Evolutionary conservation across 1,140 invertebrate genomes (phyloP).

Genomic region (Psix sp.): DNA sequence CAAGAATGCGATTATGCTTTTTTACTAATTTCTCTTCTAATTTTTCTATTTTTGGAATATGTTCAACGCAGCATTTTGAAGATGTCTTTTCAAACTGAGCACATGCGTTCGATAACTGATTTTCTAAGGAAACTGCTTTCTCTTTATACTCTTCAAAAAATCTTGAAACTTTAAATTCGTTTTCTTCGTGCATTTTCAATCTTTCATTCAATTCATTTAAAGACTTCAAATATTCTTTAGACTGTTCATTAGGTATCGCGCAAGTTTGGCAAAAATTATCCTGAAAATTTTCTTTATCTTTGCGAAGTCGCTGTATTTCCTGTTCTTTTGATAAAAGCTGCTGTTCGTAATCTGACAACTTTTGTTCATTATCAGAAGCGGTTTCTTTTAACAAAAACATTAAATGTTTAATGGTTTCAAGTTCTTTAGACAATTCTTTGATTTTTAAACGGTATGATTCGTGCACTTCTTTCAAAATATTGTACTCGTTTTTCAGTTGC

Average conservation of each 20-base stretch:
- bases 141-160: conserved; percentile 58
- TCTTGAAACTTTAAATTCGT: conserved; percentile 32
- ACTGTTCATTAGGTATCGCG: conserved; percentile 21
- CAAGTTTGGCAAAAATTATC: conserved; percentile 31
- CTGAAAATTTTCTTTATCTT: conserved; percentile 43
- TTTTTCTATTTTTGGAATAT: conserved; percentile 57
- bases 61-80: conserved; percentile 46
- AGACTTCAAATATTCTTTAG: conserved; percentile 48
- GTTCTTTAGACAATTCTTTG: conserved; percentile 58
- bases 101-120: conserved; percentile 50
- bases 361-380: conserved; percentile 47
- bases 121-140: conserved; percentile 51
- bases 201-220: conserved; percentile 53
- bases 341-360: conserved; percentile 52
- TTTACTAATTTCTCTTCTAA: conserved; percentile 54
- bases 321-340: conserved; percentile 38
- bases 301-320: conserved; percentile 53
- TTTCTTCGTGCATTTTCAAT: conserved; percentile 54
- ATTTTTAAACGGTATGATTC: conserved; percentile 44
- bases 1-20: conserved; percentile 43
- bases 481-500: conserved; percentile 61
- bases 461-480: conserved; percentile 45
- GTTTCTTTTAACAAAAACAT: conserved; percentile 57
- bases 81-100: conserved; percentile 49
- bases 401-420: conserved; percentile 55